Evolutionary conservation across 2,113 vertebrate genomes (phyloP), one percentile per base, ranked within the genome.

Genomic region (Chionomys nivalis): DNA sequence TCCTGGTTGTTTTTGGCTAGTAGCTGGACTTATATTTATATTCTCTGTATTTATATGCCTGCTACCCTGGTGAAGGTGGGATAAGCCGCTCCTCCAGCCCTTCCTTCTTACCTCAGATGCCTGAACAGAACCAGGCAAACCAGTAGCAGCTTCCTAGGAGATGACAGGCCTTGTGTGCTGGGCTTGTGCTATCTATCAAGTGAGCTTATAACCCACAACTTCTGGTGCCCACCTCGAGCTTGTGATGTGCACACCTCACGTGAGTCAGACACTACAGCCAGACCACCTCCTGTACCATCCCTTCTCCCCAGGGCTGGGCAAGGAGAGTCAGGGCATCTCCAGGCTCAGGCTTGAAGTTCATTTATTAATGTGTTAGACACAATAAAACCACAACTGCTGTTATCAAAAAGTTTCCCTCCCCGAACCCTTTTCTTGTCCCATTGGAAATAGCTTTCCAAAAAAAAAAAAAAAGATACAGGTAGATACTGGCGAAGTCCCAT

Each of bases 311-410:
- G 33, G 26, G 85, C 88, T 73, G 79, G 76, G 87, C 3, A 0
- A 61, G 89, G 49, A 23, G 33, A 73, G 36, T 52, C 55, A 66
- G 94, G 81, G 49, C 68, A 5, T 52, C 61, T 42, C 39, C 63
- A 83, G 83, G 79, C 77, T 96, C 9, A 2, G 75, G 94, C 90
- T 95, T 68, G 68, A 91, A 86, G 95, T 92, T 96, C 94, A 89
- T 98, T 98, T 97, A 98, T 97, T 98, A 94, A 93, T 92, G 92
- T 33, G 23, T 89, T 94, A 86, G 94, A 97, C 92, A 98, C 95
- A 97, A 97, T 98, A 98, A 98, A 98, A 97, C 86, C 95, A 96
- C 95, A 96, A 96, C 58, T 91, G 93, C 92, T 97, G 61, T 97
- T 97, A 97, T 91, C 91, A 96, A 97, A 97, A 97, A 95, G 52